These are phyloP conservation scores for Anadara kagoshimensis DNA, from an alignment of 1,140 invertebrate species.

Conservation along the genomic window DNA sequence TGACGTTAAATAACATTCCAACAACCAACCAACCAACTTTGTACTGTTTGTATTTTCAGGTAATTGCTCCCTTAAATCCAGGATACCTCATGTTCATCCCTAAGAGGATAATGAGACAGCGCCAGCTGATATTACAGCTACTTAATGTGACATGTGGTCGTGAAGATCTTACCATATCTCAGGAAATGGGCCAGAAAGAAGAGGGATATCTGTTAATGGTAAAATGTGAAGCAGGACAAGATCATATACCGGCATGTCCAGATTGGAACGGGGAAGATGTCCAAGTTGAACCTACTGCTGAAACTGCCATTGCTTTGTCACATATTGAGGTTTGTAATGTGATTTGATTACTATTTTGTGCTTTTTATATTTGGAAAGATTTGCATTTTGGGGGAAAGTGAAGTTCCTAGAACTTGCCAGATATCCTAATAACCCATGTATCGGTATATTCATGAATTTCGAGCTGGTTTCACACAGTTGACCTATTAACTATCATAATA, in stretches of 20 bases:
- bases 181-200: slow-evolving; percentile 56
- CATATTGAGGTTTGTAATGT: slow-evolving; percentile 69
- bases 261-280: slow-evolving; percentile 69
- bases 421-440: no score
- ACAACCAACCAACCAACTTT: no score
- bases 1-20: no score
- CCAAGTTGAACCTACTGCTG: slow-evolving; percentile 74
- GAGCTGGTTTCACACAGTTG: no score
- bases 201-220: slow-evolving; percentile 73
- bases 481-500: no score
- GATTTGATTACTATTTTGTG: no score
- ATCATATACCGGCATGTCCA: slow-evolving; percentile 54
- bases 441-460: no score
- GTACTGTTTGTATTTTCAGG: slow-evolving; percentile 54
- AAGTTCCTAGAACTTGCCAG: no score
- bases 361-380: background rate
- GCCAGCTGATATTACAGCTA: slow-evolving; percentile 64
- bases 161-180: slow-evolving; percentile 56
- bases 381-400: no score
- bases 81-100: slow-evolving; percentile 76
- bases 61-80: slow-evolving; percentile 67
- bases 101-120: slow-evolving; percentile 59
- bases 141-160: slow-evolving; percentile 72
- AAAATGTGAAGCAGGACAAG: slow-evolving; percentile 55
- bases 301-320: slow-evolving; percentile 75